These are phyloP conservation scores for Epicauta chinensis DNA, from an alignment of 1,140 invertebrate genomes.

Conservation along the genomic window DNA sequence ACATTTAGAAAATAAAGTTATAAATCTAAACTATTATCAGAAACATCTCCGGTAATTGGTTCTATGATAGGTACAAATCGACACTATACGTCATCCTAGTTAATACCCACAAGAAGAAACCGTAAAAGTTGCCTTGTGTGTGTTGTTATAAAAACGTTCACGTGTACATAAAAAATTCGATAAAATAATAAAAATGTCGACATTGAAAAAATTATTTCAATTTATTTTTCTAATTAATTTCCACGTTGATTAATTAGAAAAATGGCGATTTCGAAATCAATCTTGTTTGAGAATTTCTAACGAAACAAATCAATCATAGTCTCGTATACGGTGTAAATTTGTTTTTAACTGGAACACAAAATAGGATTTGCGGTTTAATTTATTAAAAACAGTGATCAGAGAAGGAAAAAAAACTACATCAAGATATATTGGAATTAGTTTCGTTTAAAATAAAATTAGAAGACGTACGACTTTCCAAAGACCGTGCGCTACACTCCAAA, in stretches of 20 bases:
- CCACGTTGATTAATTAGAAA: not conserved
- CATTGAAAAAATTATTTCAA: conserved; percentile 1
- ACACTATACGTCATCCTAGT: conserved; percentile 26
- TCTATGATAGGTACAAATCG: conserved; percentile 31
- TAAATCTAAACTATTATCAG: conserved; percentile 34
- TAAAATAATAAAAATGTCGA: too few species aligned
- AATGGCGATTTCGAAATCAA: not conserved
- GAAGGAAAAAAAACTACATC: too few species aligned
- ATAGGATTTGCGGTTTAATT: not conserved
- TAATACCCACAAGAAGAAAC: conserved; percentile 9
- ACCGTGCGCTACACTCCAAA: conserved; percentile 2
- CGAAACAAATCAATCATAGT: not conserved
- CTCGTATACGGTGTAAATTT: not conserved
- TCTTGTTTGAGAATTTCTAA: not conserved
- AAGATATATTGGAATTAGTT: conserved; percentile 1
- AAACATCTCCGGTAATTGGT: conserved; percentile 31
- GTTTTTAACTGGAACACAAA: conserved; percentile 1
- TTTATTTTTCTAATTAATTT: not conserved
- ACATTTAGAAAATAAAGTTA: conserved; percentile 29
- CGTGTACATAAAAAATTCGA: not conserved
- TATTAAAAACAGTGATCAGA: too few species aligned
- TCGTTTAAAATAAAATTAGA: conserved; percentile 8
- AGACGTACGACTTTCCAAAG: conserved; percentile 9
- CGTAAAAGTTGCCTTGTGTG: not conserved
- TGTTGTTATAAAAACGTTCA: not conserved